phyloP scores from a whole-genome alignment of 2,888 invertebrate species.

The Carpatolechia fugitivella region DNA sequence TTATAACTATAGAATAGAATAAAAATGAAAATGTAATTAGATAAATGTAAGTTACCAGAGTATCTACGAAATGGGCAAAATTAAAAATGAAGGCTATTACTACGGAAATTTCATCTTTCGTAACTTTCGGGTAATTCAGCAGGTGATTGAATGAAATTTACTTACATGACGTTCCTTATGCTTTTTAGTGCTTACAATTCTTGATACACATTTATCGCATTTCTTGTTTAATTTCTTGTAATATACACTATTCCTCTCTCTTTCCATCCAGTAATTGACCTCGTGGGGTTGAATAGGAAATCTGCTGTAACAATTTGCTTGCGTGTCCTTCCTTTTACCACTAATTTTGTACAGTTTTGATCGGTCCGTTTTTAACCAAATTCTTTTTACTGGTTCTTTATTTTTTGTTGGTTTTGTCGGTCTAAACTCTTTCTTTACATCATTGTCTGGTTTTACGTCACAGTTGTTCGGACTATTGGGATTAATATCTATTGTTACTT shows the following conservation, averaged over 20 bases:
- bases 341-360: not conserved
- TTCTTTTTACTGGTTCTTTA: not conserved
- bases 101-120: no score
- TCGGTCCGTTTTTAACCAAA: not conserved
- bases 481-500: no score
- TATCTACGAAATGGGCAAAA: no score
- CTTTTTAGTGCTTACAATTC: not conserved
- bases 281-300: not conserved
- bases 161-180: not conserved
- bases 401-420: not conserved
- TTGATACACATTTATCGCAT: not conserved
- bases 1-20: no score
- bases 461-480: no score
- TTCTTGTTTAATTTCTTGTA: not conserved
- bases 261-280: not conserved
- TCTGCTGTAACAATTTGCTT: not conserved
- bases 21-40: no score
- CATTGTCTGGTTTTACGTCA: no score
- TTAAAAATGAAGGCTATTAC: no score
- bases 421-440: no score
- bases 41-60: no score
- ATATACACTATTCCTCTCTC: not conserved
- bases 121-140: no score
- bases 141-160: not conserved
- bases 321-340: not conserved